Percentiles rank a stretch among this genome's conserved stretches.
Conservation (phyloP, 2,888 invertebrate genomes). For the Altica lythri region DNA sequence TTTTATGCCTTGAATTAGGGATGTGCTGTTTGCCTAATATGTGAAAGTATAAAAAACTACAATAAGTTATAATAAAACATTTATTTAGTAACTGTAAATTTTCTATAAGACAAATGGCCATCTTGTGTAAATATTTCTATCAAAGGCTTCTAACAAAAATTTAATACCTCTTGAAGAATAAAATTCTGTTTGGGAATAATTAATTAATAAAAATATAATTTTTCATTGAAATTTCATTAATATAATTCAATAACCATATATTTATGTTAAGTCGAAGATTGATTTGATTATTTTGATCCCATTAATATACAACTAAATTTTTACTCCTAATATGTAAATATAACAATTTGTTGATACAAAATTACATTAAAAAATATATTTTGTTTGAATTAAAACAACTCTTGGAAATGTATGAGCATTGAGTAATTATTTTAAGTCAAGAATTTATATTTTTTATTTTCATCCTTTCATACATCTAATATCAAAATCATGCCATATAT, state of each 20-base stretch:
- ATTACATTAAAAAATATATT: neutral
- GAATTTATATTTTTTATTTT: neutral
- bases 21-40: no score
- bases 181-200: slow-evolving; percentile 1
- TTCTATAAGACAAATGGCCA: slow-evolving; percentile 21
- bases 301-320: no score
- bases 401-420: neutral
- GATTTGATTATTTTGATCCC: neutral
- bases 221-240: neutral
- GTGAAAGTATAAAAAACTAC: no score
- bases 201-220: neutral
- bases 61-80: slow-evolving; percentile 30
- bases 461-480: neutral
- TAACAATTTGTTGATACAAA: no score
- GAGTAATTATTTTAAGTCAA: neutral
- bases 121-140: slow-evolving; percentile 18
- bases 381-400: neutral
- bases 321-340: no score
- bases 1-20: no score
- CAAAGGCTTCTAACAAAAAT: slow-evolving; percentile 17
- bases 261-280: no score
- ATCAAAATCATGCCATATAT: no score
- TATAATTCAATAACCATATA: neutral
- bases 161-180: slow-evolving; percentile 11
- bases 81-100: slow-evolving; percentile 27